Evolutionary conservation across 2,113 vertebrate species (phyloP).

Genomic region (Cynopterus brachyotis): DNA sequence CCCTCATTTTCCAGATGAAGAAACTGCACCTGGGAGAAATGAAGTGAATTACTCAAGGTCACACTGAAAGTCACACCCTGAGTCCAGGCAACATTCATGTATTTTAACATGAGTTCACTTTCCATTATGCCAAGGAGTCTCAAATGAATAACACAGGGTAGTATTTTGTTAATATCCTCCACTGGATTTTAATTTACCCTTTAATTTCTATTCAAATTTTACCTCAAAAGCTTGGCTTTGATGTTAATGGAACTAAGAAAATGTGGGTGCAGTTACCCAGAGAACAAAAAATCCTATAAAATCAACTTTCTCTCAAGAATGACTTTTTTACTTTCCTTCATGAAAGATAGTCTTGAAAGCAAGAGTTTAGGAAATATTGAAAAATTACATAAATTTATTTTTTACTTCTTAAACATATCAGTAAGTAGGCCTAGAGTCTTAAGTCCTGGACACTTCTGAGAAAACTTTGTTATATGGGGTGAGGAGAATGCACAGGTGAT

Average conservation of each 20-base stretch:
- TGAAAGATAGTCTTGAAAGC: neutral
- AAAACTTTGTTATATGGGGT: no score
- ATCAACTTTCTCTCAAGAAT: neutral
- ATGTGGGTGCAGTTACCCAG: neutral
- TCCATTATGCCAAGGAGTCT: neutral
- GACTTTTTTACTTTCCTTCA: neutral
- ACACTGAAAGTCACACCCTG: constrained; percentile 55
- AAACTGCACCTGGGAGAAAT: constrained; percentile 69
- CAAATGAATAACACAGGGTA: neutral
- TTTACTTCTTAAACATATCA: neutral
- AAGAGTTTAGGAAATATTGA: neutral
- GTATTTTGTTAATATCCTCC: neutral
- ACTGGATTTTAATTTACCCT: constrained; percentile 20
- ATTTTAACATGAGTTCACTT: constrained; percentile 51
- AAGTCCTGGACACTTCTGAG: neutral
- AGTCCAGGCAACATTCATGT: constrained; percentile 32
- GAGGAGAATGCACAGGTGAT: neutral
- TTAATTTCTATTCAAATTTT: constrained; percentile 22
- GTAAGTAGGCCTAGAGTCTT: neutral
- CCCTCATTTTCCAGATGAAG: constrained; percentile 80
- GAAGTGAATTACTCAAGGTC: constrained; percentile 74
- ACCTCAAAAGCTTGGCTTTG: neutral
- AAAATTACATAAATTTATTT: neutral
- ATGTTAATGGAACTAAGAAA: constrained; percentile 12
- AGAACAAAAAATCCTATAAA: neutral